Percentiles rank a stretch among this genome's conserved stretches.
Evolutionary conservation across 2,113 vertebrate genomes (phyloP).

Genomic region (Tricholaema leucomelas): DNA sequence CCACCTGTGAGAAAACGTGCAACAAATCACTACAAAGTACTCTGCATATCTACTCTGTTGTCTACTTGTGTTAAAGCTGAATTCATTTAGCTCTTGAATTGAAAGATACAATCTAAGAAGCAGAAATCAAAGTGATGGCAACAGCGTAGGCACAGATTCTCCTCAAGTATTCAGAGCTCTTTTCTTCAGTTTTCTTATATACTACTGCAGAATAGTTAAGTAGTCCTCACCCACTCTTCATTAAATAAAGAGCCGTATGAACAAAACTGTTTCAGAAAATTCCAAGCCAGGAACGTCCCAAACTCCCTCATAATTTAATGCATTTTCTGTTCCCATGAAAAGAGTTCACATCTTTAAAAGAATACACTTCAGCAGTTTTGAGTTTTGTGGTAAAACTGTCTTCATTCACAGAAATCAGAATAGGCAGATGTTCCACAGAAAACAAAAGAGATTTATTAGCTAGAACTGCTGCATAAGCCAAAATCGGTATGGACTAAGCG

Average conservation of each 20-base stretch:
- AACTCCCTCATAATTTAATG: not conserved
- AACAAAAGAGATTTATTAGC: not conserved
- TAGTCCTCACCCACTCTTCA: rapidly evolving
- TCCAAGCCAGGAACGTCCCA: not conserved
- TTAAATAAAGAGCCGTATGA: not conserved
- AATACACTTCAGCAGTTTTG: rapidly evolving
- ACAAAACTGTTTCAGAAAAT: not conserved
- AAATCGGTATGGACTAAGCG: not conserved
- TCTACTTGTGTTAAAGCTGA: not conserved
- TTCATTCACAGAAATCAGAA: not conserved
- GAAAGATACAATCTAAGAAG: not conserved
- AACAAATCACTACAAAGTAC: not conserved
- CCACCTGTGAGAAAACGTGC: conserved; percentile 76
- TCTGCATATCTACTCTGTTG: not conserved
- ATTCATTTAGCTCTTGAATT: not conserved
- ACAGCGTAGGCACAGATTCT: not conserved
- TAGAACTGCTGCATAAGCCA: not conserved
- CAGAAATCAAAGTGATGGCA: not conserved
- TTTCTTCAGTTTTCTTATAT: not conserved
- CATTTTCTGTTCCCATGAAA: not conserved
- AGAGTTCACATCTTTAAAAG: not conserved
- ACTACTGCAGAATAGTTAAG: not conserved
- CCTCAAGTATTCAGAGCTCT: not conserved
- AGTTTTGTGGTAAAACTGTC: not conserved
- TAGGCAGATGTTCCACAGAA: not conserved